Evolutionary conservation across 2,888 invertebrate species (phyloP).

Genomic region (Acronicta alni): DNA sequence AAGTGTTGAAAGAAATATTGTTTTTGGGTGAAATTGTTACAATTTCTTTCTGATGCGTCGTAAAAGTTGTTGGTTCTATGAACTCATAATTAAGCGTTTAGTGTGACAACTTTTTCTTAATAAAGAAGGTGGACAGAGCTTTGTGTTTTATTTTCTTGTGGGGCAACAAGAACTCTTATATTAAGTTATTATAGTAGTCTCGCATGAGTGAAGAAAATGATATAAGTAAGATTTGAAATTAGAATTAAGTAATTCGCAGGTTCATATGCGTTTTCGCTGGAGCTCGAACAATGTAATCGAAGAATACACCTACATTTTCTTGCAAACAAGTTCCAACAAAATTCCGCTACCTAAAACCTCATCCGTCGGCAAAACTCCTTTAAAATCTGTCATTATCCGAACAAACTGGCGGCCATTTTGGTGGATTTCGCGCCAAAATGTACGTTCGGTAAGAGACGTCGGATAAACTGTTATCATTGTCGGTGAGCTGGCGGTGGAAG

Average conservation of each 20-base stretch:
- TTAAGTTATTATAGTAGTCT: background rate
- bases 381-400: conserved; percentile 46
- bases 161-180: conserved; percentile 5
- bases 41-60: conserved; percentile 74
- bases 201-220: background rate
- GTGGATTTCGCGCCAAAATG: conserved; percentile 75
- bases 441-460: conserved; percentile 66
- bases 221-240: no score
- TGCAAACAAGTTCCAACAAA: background rate
- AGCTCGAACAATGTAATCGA: background rate
- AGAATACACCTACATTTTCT: conserved; percentile 4
- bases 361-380: conserved; percentile 16
- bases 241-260: no score
- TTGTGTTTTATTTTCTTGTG: conserved; percentile 16
- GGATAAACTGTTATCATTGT: conserved; percentile 83
- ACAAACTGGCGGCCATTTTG: conserved; percentile 69
- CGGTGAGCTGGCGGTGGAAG: conserved; percentile 66
- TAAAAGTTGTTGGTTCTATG: conserved; percentile 60
- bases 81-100: conserved; percentile 53
- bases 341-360: background rate
- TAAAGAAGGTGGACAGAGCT: conserved; percentile 6
- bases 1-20: conserved; percentile 60
- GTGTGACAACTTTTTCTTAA: conserved; percentile 41
- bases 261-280: background rate
- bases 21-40: conserved; percentile 76